Evolutionary conservation across 2,888 invertebrate genomes (phyloP).

Genomic region (Aphidoletes aphidimyza): DNA sequence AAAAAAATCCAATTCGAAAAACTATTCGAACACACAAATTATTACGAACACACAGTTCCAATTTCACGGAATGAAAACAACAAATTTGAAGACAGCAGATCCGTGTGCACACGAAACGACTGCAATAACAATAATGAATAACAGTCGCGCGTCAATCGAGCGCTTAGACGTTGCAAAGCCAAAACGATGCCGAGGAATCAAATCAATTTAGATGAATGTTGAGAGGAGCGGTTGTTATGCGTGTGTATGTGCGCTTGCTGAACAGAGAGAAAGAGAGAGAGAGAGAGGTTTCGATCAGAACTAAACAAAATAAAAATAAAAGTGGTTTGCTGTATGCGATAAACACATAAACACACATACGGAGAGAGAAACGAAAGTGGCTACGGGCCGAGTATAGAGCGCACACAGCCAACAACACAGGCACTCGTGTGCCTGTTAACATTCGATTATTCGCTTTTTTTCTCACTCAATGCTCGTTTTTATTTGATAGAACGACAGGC

Average conservation of each 20-base stretch:
- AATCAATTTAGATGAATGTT: constrained; percentile 41
- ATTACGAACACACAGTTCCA: not conserved
- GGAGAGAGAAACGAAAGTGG: too few relatives aligned
- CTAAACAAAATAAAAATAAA: not conserved
- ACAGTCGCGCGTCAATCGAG: constrained; percentile 37
- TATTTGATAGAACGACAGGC: constrained; percentile 37
- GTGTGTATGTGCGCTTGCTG: not conserved
- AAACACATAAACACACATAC: not conserved
- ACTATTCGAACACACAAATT: too few relatives aligned
- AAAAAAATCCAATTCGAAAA: not conserved
- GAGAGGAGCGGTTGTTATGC: not conserved
- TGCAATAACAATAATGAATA: constrained; percentile 21
- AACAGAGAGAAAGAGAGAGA: too few relatives aligned
- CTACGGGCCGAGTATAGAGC: too few relatives aligned
- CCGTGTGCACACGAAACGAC: constrained; percentile 34
- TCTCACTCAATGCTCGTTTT: constrained; percentile 43
- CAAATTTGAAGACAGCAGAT: not conserved
- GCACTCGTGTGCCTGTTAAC: constrained; percentile 26
- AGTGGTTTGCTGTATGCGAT: not conserved
- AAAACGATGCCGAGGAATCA: constrained; percentile 48
- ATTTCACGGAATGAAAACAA: not conserved
- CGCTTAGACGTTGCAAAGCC: constrained; percentile 35
- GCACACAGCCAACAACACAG: too few relatives aligned
- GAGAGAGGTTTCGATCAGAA: too few relatives aligned
- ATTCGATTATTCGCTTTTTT: constrained; percentile 51